Percentiles rank a stretch among this genome's conserved stretches.
phyloP scores from a whole-genome alignment of 2,888 invertebrate species.

The Sabatieria punctata region DNA sequence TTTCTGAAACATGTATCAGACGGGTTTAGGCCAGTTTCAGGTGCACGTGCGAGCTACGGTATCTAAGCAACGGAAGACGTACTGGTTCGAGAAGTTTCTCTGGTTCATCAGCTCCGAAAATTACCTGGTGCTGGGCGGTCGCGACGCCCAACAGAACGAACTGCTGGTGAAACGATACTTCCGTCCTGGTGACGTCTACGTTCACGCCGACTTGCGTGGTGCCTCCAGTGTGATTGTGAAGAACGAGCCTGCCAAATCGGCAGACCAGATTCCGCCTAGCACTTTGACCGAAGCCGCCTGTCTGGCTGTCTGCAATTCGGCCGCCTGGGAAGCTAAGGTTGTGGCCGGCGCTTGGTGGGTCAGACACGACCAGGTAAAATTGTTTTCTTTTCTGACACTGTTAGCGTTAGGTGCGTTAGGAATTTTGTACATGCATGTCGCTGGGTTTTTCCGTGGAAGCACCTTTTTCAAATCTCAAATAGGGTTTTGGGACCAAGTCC shows the following conservation, averaged over 20 bases:
- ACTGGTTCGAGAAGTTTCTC: constrained; percentile 98
- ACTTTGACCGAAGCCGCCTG: constrained; percentile 87
- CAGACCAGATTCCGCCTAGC: constrained; percentile 57
- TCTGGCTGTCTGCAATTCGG: constrained; percentile 88
- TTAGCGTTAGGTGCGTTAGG: too few relatives aligned
- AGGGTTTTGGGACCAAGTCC: too few relatives aligned
- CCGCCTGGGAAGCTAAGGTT: constrained; percentile 96
- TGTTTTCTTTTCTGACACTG: too few relatives aligned
- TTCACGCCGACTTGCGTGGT: constrained; percentile 71
- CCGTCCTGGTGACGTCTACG: constrained; percentile 60
- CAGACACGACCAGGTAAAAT: constrained; percentile 57
- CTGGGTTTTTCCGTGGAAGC: too few relatives aligned
- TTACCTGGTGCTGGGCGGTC: constrained; percentile 56
- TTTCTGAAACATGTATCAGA: too few relatives aligned
- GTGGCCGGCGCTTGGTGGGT: constrained; percentile 96
- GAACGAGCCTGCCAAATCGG: background rate
- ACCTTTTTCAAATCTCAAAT: too few relatives aligned
- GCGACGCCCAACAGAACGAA: constrained; percentile 97
- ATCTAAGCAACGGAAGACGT: constrained; percentile 76
- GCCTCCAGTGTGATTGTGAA: constrained; percentile 60
- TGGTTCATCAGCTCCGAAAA: constrained; percentile 98
- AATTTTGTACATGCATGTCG: too few relatives aligned
- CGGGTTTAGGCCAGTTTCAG: too few relatives aligned
- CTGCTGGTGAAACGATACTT: constrained; percentile 67
- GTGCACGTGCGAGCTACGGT: constrained; percentile 54